Conservation (phyloP, 2,797 vertebrate species). For the Phylloscopus collybita region DNA sequence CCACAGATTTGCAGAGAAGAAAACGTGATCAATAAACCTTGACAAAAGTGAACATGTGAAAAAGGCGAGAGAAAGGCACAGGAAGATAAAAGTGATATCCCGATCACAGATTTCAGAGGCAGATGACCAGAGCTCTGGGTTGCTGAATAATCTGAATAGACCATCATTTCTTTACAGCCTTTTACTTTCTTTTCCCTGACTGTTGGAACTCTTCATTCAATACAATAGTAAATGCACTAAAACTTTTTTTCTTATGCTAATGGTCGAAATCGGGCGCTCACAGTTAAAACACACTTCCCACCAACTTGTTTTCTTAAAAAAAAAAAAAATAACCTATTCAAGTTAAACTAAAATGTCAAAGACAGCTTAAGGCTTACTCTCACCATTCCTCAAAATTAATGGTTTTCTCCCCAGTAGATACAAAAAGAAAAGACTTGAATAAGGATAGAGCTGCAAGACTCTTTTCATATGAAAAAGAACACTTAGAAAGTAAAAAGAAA, state of each 20-base stretch:
- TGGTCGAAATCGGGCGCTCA: conserved; percentile 81
- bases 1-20: conserved; percentile 86
- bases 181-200: conserved; percentile 88
- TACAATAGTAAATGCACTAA: conserved; percentile 96
- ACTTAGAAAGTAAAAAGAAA: conserved; percentile 66
- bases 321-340: conserved; percentile 67
- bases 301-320: conserved; percentile 71
- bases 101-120: conserved; percentile 85
- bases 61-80: conserved; percentile 81
- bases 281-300: conserved; percentile 86
- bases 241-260: conserved; percentile 99
- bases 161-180: conserved; percentile 88
- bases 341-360: conserved; percentile 75
- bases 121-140: conserved; percentile 82
- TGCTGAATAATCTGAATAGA: conserved; percentile 91
- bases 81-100: conserved; percentile 93
- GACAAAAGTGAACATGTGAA: conserved; percentile 85
- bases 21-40: conserved; percentile 87
- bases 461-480: conserved; percentile 70
- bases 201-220: conserved; percentile 92
- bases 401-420: conserved; percentile 65
- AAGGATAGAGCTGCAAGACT: conserved; percentile 66
- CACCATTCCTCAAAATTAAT: conserved; percentile 69
- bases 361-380: conserved; percentile 66
- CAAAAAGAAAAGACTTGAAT: conserved; percentile 66